Evolutionary conservation across 2,797 vertebrate species (phyloP).

Genomic region (Silurus lanzhouensis): DNA sequence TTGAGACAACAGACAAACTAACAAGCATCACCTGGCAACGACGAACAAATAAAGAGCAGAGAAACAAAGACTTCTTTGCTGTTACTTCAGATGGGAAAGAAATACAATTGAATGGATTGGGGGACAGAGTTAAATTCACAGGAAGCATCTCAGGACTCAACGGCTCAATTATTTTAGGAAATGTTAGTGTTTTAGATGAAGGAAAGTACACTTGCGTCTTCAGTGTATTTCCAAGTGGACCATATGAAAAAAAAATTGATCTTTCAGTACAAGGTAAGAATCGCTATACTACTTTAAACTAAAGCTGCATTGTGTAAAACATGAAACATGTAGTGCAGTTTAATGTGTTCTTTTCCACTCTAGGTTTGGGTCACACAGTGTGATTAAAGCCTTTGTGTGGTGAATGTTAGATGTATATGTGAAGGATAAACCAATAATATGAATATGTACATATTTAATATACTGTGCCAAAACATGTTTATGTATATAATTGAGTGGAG

Average conservation of each 20-base stretch:
- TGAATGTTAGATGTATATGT: too few relatives aligned
- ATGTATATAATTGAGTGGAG: too few relatives aligned
- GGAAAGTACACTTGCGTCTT: slow-evolving; percentile 31
- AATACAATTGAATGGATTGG: neutral
- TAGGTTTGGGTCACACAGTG: too few relatives aligned
- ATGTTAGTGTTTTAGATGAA: slow-evolving; percentile 8
- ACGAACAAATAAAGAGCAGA: neutral
- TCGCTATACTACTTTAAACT: too few relatives aligned
- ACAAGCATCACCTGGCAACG: slow-evolving; percentile 16
- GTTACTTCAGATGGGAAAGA: neutral
- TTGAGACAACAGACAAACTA: neutral
- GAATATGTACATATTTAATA: too few relatives aligned
- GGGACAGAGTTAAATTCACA: slow-evolving; percentile 3
- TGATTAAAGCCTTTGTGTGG: too few relatives aligned
- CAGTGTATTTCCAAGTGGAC: slow-evolving; percentile 31
- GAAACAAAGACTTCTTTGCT: neutral
- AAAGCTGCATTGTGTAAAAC: too few relatives aligned
- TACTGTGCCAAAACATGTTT: too few relatives aligned
- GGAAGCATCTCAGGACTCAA: neutral
- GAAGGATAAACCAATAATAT: too few relatives aligned
- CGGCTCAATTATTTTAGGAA: slow-evolving; percentile 22
- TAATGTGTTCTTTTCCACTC: too few relatives aligned
- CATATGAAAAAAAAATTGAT: neutral
- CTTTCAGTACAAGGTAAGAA: neutral
- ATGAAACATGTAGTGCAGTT: too few relatives aligned